Conservation (phyloP, 2,113 vertebrate genomes). For the Pogonocichla stellata region DNA sequence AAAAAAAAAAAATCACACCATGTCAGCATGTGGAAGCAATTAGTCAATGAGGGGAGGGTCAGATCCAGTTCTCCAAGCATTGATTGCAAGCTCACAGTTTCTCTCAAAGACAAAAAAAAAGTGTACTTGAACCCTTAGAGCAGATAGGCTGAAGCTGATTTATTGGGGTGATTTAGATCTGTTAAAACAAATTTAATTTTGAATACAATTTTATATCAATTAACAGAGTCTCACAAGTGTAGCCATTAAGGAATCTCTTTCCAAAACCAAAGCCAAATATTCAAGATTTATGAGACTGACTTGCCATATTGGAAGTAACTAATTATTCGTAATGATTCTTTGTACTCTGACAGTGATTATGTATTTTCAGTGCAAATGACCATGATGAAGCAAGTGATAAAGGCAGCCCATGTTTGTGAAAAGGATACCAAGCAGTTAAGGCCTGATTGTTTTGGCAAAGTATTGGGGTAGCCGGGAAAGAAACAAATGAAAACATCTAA, state of each 20-base stretch:
- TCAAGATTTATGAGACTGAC: constrained; percentile 51
- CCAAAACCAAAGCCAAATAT: constrained; percentile 48
- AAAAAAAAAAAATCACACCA: background rate
- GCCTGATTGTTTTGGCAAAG: background rate
- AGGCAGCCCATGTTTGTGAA: background rate
- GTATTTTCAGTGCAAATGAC: constrained; percentile 60
- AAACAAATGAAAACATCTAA: background rate
- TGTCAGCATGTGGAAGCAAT: background rate
- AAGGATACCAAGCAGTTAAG: background rate
- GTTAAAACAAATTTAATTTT: constrained; percentile 57
- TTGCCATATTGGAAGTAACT: constrained; percentile 39
- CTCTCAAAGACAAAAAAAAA: background rate
- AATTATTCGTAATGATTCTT: constrained; percentile 43
- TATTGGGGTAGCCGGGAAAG: background rate
- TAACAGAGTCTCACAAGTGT: constrained; percentile 47
- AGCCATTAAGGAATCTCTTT: constrained; percentile 47
- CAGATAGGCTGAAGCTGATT: constrained; percentile 34
- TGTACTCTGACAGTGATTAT: constrained; percentile 42
- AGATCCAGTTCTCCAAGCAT: background rate
- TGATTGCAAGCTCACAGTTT: background rate
- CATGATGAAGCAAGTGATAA: constrained; percentile 19
- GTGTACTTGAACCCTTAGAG: background rate
- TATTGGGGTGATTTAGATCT: constrained; percentile 50
- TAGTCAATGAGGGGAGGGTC: background rate
- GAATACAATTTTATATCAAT: constrained; percentile 62